Conservation (phyloP, 2,113 vertebrate species). For the Solenodon paradoxus region DNA sequence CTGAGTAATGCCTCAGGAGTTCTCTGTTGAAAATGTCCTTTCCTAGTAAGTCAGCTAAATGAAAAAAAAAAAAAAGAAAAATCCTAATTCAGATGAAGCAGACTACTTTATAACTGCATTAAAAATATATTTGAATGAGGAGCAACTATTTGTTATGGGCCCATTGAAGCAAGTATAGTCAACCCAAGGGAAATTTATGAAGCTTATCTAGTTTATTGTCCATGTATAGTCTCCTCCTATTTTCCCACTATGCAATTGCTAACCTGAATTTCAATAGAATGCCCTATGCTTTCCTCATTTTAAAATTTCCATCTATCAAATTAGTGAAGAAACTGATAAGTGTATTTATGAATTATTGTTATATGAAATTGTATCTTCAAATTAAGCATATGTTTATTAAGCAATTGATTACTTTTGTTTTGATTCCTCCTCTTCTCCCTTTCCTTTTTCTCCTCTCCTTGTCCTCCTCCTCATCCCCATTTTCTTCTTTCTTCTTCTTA, state of each 20-base stretch:
- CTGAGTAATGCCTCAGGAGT: not conserved
- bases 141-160: not conserved
- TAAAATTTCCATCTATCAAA: not conserved
- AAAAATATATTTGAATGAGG: conserved; percentile 10
- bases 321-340: not conserved
- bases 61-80: too few relatives aligned
- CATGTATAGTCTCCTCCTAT: not conserved
- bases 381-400: not conserved
- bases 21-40: not conserved
- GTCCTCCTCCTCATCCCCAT: fast-evolving
- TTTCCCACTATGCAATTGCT: not conserved
- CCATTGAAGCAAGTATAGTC: not conserved
- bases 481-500: not conserved
- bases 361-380: not conserved
- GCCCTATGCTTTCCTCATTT: not conserved
- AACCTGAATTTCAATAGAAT: not conserved
- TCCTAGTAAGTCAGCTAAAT: not conserved
- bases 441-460: fast-evolving
- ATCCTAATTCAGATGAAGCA: conserved; percentile 2
- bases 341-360: not conserved
- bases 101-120: not conserved
- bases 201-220: not conserved
- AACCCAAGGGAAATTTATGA: not conserved
- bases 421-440: not conserved
- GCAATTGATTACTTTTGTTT: not conserved